phyloP scores from a whole-genome alignment of 1,140 invertebrate species.

The Papilio aristodemus region DNA sequence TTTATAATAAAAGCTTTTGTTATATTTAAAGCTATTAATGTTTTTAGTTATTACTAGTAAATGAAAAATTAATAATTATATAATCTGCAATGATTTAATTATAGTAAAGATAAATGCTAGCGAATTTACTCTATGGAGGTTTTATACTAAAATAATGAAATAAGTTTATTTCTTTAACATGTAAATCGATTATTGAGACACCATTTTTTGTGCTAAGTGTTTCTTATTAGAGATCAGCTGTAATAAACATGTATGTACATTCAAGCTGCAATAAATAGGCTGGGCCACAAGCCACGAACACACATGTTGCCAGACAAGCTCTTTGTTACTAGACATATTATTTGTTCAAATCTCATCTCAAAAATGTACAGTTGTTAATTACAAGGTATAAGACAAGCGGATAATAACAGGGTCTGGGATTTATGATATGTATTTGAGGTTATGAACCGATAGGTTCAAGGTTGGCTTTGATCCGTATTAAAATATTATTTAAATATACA shows the following conservation, averaged over 20 bases:
- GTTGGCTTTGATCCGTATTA: slow-evolving; percentile 23
- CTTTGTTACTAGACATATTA: slow-evolving; percentile 37
- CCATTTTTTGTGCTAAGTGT: background rate
- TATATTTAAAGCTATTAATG: no score
- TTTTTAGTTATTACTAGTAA: no score
- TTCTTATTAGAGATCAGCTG: background rate
- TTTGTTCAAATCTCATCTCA: slow-evolving; percentile 39
- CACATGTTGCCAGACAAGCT: background rate
- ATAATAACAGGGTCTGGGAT: slow-evolving; percentile 41
- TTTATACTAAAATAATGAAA: background rate
- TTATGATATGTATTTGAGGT: slow-evolving; percentile 39
- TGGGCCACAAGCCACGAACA: slow-evolving; percentile 7
- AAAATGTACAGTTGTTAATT: slow-evolving; percentile 44
- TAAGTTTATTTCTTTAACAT: background rate
- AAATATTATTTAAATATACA: background rate
- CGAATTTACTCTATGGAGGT: no score
- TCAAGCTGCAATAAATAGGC: background rate
- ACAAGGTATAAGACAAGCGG: slow-evolving; percentile 38
- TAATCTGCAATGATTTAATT: no score
- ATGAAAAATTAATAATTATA: no score
- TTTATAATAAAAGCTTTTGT: no score
- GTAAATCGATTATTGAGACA: background rate
- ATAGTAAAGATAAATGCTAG: no score
- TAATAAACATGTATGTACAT: background rate
- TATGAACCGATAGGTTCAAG: slow-evolving; percentile 41